Conservation (phyloP, 2,113 vertebrate genomes). For the Pachypanchax playfairii region DNA sequence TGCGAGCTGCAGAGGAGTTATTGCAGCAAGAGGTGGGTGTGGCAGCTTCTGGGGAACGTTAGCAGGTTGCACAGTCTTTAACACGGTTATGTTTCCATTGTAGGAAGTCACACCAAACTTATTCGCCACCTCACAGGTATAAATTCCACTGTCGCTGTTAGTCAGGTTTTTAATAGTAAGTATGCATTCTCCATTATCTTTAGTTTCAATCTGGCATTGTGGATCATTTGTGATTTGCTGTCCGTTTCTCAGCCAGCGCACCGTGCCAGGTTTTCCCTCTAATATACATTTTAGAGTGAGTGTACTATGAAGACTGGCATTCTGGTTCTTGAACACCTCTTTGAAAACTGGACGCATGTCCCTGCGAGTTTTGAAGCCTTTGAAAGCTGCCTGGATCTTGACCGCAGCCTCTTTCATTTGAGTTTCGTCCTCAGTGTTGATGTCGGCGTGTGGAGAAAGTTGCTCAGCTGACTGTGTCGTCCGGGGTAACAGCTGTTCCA, state of each 20-base stretch:
- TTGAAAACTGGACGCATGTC: slow-evolving; percentile 87
- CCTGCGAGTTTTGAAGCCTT: slow-evolving; percentile 90
- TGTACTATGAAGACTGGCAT: slow-evolving; percentile 77
- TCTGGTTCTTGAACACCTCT: slow-evolving; percentile 86
- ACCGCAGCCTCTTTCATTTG: slow-evolving; percentile 85
- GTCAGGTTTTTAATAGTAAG: slow-evolving; percentile 84
- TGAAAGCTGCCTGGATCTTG: slow-evolving; percentile 95
- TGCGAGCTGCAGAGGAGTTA: slow-evolving; percentile 64
- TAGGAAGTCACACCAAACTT: slow-evolving; percentile 86
- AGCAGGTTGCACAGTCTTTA: slow-evolving; percentile 33
- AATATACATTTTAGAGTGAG: slow-evolving; percentile 83
- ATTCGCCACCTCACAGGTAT: slow-evolving; percentile 88
- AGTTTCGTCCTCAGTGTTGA: slow-evolving; percentile 71
- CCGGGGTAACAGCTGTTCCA: slow-evolving; percentile 18
- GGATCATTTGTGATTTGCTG: slow-evolving; percentile 79
- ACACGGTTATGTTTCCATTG: slow-evolving; percentile 84
- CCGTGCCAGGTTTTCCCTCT: slow-evolving; percentile 81
- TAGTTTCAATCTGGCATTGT: slow-evolving; percentile 79
- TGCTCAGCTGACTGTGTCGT: slow-evolving; percentile 36
- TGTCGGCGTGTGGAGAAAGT: slow-evolving; percentile 52
- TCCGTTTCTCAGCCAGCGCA: slow-evolving; percentile 87
- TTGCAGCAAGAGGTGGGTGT: slow-evolving; percentile 50
- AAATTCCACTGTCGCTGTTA: slow-evolving; percentile 82
- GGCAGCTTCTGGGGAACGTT: slow-evolving; percentile 37
- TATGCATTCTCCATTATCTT: slow-evolving; percentile 83